These are phyloP conservation scores for Montifringilla adamsi DNA, from an alignment of 2,113 vertebrate species.

Conservation along the genomic window DNA sequence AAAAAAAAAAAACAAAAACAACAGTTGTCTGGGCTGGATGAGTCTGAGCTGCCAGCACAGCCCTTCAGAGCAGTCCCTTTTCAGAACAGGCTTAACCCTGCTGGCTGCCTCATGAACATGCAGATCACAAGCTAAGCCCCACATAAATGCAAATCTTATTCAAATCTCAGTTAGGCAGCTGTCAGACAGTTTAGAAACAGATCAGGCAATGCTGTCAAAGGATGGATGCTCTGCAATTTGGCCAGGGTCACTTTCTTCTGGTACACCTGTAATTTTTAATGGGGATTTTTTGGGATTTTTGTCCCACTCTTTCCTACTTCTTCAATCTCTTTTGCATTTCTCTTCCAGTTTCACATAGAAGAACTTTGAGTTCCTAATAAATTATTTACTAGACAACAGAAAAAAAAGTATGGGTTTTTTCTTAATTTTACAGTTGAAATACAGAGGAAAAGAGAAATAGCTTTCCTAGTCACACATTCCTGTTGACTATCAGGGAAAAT, in stretches of 20 bases:
- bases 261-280: not conserved
- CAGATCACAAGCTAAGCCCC: conserved; percentile 25
- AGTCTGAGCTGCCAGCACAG: not conserved
- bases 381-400: accelerated
- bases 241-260: not conserved
- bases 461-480: not conserved
- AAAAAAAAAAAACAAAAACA: not conserved
- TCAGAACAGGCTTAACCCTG: not conserved
- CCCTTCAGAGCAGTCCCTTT: not conserved
- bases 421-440: not conserved
- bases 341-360: not conserved
- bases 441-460: accelerated
- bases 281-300: not conserved
- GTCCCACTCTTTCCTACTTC: not conserved
- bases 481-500: accelerated
- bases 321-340: not conserved
- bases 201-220: not conserved
- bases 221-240: not conserved
- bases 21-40: not conserved
- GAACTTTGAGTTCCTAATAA: not conserved
- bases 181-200: not conserved
- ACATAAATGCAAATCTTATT: conserved; percentile 51
- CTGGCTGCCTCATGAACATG: conserved; percentile 1
- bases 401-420: accelerated
- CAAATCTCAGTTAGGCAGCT: not conserved